Evolutionary conservation across 2,113 vertebrate species (phyloP).

Genomic region (Halcyon malimbica): DNA sequence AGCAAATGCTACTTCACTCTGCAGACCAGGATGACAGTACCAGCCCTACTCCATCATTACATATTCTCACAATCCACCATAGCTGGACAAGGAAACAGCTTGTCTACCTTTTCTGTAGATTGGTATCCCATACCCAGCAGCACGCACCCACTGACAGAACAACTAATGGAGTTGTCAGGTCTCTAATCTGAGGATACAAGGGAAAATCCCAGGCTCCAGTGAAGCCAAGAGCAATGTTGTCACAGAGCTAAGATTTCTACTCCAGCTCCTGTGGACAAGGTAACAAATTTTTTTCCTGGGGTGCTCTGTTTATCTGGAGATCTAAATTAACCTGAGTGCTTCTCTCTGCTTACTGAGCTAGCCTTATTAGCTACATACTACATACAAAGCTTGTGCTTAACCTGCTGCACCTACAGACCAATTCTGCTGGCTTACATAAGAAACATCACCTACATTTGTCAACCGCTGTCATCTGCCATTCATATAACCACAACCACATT

Average conservation of each 20-base stretch:
- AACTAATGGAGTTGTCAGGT: not conserved
- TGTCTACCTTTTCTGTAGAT: not conserved
- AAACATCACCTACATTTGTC: not conserved
- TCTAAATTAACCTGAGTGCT: slow-evolving; percentile 19
- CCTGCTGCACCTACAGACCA: not conserved
- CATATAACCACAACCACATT: not conserved
- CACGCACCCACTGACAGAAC: not conserved
- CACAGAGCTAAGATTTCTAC: not conserved
- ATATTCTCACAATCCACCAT: not conserved
- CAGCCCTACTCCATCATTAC: not conserved
- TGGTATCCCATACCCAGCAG: not conserved
- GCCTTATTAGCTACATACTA: not conserved
- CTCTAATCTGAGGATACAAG: not conserved
- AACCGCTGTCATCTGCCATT: not conserved
- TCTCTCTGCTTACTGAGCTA: not conserved
- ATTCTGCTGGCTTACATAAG: not conserved
- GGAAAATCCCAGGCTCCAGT: not conserved
- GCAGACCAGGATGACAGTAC: not conserved
- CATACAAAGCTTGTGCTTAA: slow-evolving; percentile 14
- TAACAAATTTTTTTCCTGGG: not conserved
- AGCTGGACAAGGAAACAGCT: not conserved
- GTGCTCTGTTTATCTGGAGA: slow-evolving; percentile 19
- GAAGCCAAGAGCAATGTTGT: not conserved
- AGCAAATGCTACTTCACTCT: not conserved
- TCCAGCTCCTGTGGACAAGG: not conserved